These are phyloP conservation scores for Heteractis magnifica DNA, from an alignment of 92 coral and sea anemone genomes.

Conservation along the genomic window DNA sequence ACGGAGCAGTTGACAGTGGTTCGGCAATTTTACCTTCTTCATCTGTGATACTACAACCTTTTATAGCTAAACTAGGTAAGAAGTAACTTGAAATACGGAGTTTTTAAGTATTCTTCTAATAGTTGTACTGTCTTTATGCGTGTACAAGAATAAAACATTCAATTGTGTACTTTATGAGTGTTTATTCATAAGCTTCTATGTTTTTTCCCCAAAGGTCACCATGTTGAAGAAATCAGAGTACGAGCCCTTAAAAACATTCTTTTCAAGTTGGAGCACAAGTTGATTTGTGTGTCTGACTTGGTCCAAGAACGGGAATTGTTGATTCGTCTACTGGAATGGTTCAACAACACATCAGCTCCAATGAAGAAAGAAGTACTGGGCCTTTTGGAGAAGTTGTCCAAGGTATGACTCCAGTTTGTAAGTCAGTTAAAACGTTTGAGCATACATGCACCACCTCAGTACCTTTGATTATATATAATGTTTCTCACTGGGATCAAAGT, in stretches of 20 bases:
- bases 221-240: conserved; percentile 87
- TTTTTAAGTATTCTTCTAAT: not conserved
- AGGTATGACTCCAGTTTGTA: conserved; percentile 44
- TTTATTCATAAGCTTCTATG: not conserved
- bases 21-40: conserved; percentile 50
- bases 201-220: conserved; percentile 55
- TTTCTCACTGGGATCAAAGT: too few species aligned
- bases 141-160: too few species aligned
- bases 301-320: conserved; percentile 86
- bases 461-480: too few species aligned
- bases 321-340: conserved; percentile 88
- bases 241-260: conserved; percentile 85
- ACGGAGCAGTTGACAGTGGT: conserved; percentile 6
- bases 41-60: conserved; percentile 66
- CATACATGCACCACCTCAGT: too few species aligned
- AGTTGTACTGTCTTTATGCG: too few species aligned
- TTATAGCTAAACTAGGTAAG: conserved; percentile 89
- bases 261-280: conserved; percentile 91
- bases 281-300: conserved; percentile 83
- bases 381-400: conserved; percentile 70
- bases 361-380: conserved; percentile 81
- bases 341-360: conserved; percentile 66
- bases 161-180: too few species aligned
- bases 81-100: not conserved
- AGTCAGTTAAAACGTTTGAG: too few species aligned